Conservation (phyloP, 2,888 invertebrate species). For the Cataglyphis cursor region DNA sequence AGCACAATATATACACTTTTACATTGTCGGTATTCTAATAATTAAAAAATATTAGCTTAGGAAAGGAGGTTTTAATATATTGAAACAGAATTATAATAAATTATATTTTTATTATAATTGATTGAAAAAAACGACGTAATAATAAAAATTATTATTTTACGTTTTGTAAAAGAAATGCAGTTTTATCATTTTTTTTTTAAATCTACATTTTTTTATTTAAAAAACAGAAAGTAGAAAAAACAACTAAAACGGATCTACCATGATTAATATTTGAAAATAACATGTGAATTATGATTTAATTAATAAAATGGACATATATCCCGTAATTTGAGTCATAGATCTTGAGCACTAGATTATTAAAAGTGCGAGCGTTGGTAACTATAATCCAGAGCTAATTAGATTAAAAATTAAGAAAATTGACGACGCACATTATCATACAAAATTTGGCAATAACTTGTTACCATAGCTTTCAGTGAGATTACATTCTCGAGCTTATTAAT, state of each 20-base stretch:
- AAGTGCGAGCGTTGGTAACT: background rate
- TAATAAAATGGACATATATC: background rate
- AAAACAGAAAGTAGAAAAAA: background rate
- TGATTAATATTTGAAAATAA: background rate
- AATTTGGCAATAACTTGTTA: constrained; percentile 69
- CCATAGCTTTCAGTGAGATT: constrained; percentile 74
- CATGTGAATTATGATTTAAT: background rate
- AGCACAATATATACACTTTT: background rate
- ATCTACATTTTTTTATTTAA: background rate
- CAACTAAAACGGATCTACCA: background rate
- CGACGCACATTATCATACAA: constrained; percentile 59
- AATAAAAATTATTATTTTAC: background rate
- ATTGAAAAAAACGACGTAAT: background rate
- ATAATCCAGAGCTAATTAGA: constrained; percentile 65
- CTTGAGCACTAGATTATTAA: background rate
- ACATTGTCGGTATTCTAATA: background rate
- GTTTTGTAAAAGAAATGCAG: background rate
- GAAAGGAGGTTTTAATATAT: background rate
- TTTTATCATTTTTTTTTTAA: background rate
- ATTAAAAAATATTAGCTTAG: constrained; percentile 7
- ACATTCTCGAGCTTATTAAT: constrained; percentile 68
- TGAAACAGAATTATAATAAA: background rate
- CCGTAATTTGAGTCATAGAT: background rate
- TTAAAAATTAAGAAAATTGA: constrained; percentile 70
- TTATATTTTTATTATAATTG: background rate